Base-by-base conservation (phyloP, 2,797 vertebrate species). In the Premnoplex brunnescens region DNA sequence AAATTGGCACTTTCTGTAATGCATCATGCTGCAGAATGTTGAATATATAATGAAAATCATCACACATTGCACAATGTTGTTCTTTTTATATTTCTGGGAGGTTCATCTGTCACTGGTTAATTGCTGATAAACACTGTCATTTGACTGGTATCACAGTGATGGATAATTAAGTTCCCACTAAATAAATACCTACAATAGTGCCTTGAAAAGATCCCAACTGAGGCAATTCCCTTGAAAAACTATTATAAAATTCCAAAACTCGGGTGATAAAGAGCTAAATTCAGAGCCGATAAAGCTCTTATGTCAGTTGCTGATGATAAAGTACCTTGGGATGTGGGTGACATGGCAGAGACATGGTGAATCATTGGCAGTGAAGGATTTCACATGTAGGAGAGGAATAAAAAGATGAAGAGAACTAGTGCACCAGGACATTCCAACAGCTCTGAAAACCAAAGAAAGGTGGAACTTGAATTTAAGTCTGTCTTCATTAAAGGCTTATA, bases 71-170 rank as follows among this genome's bases (percentile, higher is more conserved):
- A 78, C 84, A 83, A 39, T 95, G 71, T 88, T 97, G 63, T 82
- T 91, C 90, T 96, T 96, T 95, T 92, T 89, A 56, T 94, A 74
- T 94, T 92, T 86, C 88, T 91, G 60, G 82, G 89, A 89, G 68
- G 56, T 95, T 95, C 76, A 77, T 96, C 94, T 95, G 77, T 80
- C 90, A 93, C 79, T 91, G 77, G 60, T 81, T 96, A 96, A 96
- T 95, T 97, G 93, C 95, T 96, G 96, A 97, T 95, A 97, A 98
- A 97, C 82, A 94, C 81, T 94, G 77, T 69, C 94, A 66, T 97
- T 97, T 96, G 89, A 95, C 76, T 97, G 82, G 64, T 89, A 77
- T 76, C 85, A 93, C 76, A 92, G 68, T 73, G 78, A 95, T 74
- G 83, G 71, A 77, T 96, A 97, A 97, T 97, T 95, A 96, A 85